Base-by-base conservation (phyloP, 2,888 invertebrate genomes). In the Xanthia icteritia region DNA sequence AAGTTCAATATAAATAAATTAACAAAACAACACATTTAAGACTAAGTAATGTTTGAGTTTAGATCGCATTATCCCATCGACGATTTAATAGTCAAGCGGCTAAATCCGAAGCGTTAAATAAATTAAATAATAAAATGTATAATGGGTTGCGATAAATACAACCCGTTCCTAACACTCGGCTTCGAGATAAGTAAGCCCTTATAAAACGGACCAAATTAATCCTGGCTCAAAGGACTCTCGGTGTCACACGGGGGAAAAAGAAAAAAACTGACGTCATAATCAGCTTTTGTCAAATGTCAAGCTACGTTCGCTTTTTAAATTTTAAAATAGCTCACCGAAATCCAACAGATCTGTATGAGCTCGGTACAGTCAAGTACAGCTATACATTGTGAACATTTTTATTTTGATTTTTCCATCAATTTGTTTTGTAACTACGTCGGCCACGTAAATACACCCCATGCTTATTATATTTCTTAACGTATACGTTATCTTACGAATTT, bases 111-210 rank as follows among this genome's bases (percentile, higher is more conserved):
- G 95, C 93, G 96, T 96, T 96, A 96, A 96, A 96, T 96, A 96
- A 96, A 96, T 96, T 96, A 96, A 96, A 96, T 96, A 96, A 96
- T 96, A 96, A 96, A 96, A 95, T 92, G 94, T 94, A 96, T 96
- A 96, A 96, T 96, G 95, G 92, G 94, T 91, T 88, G 91, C 95
- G 96, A 96, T 96, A 96, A 96, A 95, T 95, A 96, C 93, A 95
- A 95, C 95, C 94, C 94, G 95, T 94, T 94, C 93, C 89, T 92
- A 93, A 94, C 94, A 93, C 94, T 93, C 92, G 88, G 92, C 87
- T 89, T 89, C 91, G 94, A 95, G 96, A 96, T 96, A 96, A 96
- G 94, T 95, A 94, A 95, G 93, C 95, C 94, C 94, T 95, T 96
- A 96, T 96, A 95, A 96, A 96, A 96, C 94, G 95, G 90, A 90